These are phyloP conservation scores for Watsonalla cultraria DNA, from an alignment of 2,888 invertebrate species.

Conservation along the genomic window DNA sequence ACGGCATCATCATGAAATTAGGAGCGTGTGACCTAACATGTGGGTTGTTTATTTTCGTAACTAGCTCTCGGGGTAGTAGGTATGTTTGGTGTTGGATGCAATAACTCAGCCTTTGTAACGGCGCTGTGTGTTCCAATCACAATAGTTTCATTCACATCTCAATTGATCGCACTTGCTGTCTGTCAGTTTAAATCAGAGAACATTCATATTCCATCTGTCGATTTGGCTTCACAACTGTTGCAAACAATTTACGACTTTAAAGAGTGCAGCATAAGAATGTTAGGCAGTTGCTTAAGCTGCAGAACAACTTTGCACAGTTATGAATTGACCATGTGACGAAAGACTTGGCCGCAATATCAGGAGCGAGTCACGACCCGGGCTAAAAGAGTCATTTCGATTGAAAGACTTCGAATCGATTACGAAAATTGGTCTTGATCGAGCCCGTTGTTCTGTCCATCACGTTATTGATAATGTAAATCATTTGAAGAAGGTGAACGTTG, in stretches of 20 bases:
- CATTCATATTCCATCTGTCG: slow-evolving; percentile 26
- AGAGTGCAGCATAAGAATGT: not conserved
- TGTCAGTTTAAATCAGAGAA: slow-evolving; percentile 45
- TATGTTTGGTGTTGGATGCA: slow-evolving; percentile 20
- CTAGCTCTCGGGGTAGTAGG: not conserved
- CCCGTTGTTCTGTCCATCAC: slow-evolving; percentile 28
- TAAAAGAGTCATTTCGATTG: slow-evolving; percentile 36
- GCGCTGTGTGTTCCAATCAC: slow-evolving; percentile 35
- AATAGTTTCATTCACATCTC: slow-evolving; percentile 56
- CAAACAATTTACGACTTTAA: slow-evolving; percentile 20
- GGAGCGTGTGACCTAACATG: too few relatives aligned
- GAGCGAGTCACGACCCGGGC: slow-evolving; percentile 33
- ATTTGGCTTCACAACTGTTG: slow-evolving; percentile 6
- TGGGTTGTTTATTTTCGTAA: too few relatives aligned
- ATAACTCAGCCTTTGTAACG: slow-evolving; percentile 33
- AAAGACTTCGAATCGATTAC: slow-evolving; percentile 38
- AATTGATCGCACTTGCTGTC: slow-evolving; percentile 49
- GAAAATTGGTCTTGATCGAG: slow-evolving; percentile 35
- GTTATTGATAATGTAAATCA: slow-evolving; percentile 19
- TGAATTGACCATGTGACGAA: slow-evolving; percentile 31
- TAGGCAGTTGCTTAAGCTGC: not conserved
- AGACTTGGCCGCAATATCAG: slow-evolving; percentile 34
- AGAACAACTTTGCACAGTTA: slow-evolving; percentile 6
- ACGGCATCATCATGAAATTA: too few relatives aligned
- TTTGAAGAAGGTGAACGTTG: slow-evolving; percentile 14